Base-by-base conservation (phyloP, 1,140 invertebrate species). In the Physella acuta region DNA sequence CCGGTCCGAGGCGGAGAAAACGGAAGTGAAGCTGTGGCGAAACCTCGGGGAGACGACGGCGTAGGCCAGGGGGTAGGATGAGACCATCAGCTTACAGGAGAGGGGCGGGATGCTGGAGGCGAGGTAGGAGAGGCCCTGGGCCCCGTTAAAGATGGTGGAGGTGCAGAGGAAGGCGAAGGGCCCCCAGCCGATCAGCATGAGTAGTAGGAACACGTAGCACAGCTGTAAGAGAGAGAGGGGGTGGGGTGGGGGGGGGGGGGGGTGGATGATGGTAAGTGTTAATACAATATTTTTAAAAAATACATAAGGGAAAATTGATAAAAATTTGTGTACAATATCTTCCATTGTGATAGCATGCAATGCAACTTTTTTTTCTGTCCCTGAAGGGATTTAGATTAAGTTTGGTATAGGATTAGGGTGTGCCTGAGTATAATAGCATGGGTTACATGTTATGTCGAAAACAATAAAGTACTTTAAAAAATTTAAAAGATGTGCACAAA, bases 41-140 rank as follows among this genome's bases (percentile, higher is more conserved):
- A 77, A 76, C 20, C 70, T 64, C 5, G 68, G 61, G 69, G 67
- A 75, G 53, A 61, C 68, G 16, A 74, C 65, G 14, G 68, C 51
- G 56, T 77, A 79, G n/a, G 70, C 67, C 16, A 79, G 52, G 8
- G 76, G 72, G 62, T 79, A 79, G 20, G 73, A 31, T 16, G 64
- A 49, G 16, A 68, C 71, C 36, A 64, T 70, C 17, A 65, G 63
- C 59, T 79, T 79, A 66, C 74, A 73, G 55, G 72, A 62, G 17
- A 79, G 71, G 1, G 77, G 76, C 16, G 77, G 77, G 14, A 77
- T 64, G n/a, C 62, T 62, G 24, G 73, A 68, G n/a, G 75, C 75
- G 17, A 79, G 34, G 68, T 73, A 75, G 31, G 77, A 73, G 8
- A 76, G 65, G 14, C 70, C 66, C 0, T 49, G 61, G 4, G 69